Percentiles rank a stretch among this genome's conserved stretches.
These are phyloP conservation scores for Phycodurus eques DNA, from an alignment of 2,113 vertebrate genomes.

Conservation along the genomic window DNA sequence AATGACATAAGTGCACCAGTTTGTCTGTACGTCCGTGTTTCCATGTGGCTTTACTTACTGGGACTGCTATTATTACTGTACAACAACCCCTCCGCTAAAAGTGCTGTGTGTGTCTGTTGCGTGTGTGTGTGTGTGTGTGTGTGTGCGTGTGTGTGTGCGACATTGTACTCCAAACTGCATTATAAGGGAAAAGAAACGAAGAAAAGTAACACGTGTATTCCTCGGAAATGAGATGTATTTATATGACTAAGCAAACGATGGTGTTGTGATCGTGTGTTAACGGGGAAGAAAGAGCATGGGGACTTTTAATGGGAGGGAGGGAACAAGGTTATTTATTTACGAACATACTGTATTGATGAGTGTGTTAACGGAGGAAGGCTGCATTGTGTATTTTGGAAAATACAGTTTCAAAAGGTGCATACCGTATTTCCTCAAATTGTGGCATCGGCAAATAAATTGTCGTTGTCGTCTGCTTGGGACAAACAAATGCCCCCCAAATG, in stretches of 20 bases:
- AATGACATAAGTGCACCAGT: conserved; percentile 30
- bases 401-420: conserved; percentile 24
- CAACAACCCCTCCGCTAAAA: conserved; percentile 36
- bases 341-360: conserved; percentile 45
- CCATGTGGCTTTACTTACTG: conserved; percentile 45
- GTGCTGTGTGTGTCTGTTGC: conserved; percentile 51
- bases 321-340: conserved; percentile 54
- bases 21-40: conserved; percentile 44
- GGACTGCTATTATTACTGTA: conserved; percentile 42
- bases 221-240: conserved; percentile 53
- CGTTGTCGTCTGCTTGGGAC: not conserved
- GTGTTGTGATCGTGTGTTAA: conserved; percentile 61
- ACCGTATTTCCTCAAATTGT: conserved; percentile 18
- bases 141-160: conserved; percentile 31
- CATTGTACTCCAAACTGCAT: conserved; percentile 30
- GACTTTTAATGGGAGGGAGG: conserved; percentile 28
- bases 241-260: conserved; percentile 52
- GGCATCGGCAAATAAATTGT: not conserved
- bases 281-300: conserved; percentile 44
- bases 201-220: conserved; percentile 38
- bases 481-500: not conserved
- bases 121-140: not conserved
- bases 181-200: conserved; percentile 27
- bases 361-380: conserved; percentile 19
- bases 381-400: conserved; percentile 20